phyloP scores from a whole-genome alignment of 2,113 vertebrate genomes.

The Xiphorhynchus elegans region DNA sequence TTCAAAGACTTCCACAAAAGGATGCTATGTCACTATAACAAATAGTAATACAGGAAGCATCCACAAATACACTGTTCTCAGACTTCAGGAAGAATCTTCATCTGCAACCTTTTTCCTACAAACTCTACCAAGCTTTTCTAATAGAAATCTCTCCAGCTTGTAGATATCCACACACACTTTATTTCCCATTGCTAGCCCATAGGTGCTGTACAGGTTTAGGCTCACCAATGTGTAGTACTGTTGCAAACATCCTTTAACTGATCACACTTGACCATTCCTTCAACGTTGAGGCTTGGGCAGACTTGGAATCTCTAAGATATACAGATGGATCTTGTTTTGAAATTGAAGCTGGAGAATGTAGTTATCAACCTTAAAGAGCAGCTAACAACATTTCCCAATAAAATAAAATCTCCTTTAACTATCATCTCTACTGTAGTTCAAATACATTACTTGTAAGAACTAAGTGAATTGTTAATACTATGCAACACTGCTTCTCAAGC shows the following conservation, averaged over 20 bases:
- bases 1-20: neutral
- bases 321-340: neutral
- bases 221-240: neutral
- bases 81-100: neutral
- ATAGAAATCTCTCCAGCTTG: neutral
- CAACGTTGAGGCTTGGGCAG: neutral
- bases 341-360: neutral
- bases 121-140: neutral
- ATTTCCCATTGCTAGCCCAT: neutral
- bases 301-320: neutral
- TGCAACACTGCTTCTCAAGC: neutral
- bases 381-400: neutral
- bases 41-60: neutral
- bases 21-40: neutral
- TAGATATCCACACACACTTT: neutral
- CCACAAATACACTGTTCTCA: neutral
- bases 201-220: neutral
- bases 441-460: neutral
- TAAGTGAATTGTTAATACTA: neutral
- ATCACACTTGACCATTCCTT: neutral
- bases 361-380: neutral
- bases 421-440: neutral
- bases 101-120: neutral
- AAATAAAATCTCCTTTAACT: neutral
- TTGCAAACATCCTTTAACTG: neutral